Conservation (phyloP, 2,797 vertebrate species). For the Tangara arthus region DNA sequence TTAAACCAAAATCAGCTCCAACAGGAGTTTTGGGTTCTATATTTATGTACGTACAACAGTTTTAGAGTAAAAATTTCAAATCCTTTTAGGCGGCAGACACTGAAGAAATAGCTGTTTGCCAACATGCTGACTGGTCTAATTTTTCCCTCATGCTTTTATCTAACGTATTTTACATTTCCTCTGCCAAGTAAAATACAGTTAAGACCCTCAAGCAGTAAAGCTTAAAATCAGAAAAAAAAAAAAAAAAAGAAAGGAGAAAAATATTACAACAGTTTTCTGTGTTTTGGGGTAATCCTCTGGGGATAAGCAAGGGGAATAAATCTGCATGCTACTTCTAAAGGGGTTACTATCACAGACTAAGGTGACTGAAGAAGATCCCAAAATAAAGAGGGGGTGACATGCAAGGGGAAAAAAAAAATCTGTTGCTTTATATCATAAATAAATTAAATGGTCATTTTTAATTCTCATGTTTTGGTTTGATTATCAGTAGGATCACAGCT, state of each 20-base stretch:
- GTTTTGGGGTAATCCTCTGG: slow-evolving; percentile 4
- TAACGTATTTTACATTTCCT: slow-evolving; percentile 46
- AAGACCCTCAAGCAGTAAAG: slow-evolving; percentile 48
- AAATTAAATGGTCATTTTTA: slow-evolving; percentile 13
- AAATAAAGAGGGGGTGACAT: background rate
- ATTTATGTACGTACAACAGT: background rate
- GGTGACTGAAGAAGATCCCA: background rate
- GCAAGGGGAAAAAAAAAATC: background rate
- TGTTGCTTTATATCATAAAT: background rate
- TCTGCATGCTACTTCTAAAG: background rate
- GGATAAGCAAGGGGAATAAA: background rate
- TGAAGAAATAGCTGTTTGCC: slow-evolving; percentile 48
- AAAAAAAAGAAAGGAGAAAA: background rate
- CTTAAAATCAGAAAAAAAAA: background rate
- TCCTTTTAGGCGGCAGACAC: slow-evolving; percentile 29
- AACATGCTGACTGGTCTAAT: slow-evolving; percentile 44
- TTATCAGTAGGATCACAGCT: background rate
- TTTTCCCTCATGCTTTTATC: slow-evolving; percentile 31
- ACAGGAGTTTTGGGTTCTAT: background rate
- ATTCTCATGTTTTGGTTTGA: background rate
- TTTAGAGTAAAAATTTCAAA: slow-evolving; percentile 29
- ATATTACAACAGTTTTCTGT: slow-evolving; percentile 9
- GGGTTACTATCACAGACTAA: background rate
- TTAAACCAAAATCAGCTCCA: background rate
- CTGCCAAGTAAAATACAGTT: slow-evolving; percentile 60